phyloP scores from a whole-genome alignment of 2,888 invertebrate genomes.

The Patella ulyssiponensis region DNA sequence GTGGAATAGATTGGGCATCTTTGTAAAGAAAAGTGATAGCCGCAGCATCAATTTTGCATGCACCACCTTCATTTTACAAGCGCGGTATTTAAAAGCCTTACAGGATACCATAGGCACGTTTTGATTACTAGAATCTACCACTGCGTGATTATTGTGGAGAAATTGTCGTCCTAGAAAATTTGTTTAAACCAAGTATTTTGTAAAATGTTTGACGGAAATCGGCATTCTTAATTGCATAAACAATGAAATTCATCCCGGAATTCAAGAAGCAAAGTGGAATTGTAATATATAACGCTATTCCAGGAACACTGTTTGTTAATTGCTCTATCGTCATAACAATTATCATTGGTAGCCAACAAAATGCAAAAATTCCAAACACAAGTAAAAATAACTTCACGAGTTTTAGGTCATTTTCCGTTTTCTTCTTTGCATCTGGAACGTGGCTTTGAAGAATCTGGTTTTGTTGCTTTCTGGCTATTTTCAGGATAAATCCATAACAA shows the following conservation, averaged over 20 bases:
- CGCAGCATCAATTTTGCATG: too few species aligned
- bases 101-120: too few species aligned
- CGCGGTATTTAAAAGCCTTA: too few species aligned
- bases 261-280: slow-evolving; percentile 27
- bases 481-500: not conserved
- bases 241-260: slow-evolving; percentile 34
- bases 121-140: too few species aligned
- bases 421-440: not conserved
- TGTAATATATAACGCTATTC: slow-evolving; percentile 14
- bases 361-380: slow-evolving; percentile 34
- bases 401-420: slow-evolving; percentile 20
- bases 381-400: slow-evolving; percentile 30
- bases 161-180: too few species aligned
- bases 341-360: slow-evolving; percentile 33
- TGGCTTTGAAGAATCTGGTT: too few species aligned
- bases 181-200: slow-evolving; percentile 15
- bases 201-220: slow-evolving; percentile 29
- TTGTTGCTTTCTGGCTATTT: not conserved
- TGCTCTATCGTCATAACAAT: slow-evolving; percentile 25
- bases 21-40: too few species aligned
- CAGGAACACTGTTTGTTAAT: slow-evolving; percentile 21
- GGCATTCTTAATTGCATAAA: slow-evolving; percentile 29
- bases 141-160: too few species aligned
- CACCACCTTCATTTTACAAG: too few species aligned
- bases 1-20: too few species aligned